A percentile compares a stretch with the other conserved stretches of the same genome.
phyloP scores from a whole-genome alignment of 2,113 vertebrate species.

The Actenoides hombroni region DNA sequence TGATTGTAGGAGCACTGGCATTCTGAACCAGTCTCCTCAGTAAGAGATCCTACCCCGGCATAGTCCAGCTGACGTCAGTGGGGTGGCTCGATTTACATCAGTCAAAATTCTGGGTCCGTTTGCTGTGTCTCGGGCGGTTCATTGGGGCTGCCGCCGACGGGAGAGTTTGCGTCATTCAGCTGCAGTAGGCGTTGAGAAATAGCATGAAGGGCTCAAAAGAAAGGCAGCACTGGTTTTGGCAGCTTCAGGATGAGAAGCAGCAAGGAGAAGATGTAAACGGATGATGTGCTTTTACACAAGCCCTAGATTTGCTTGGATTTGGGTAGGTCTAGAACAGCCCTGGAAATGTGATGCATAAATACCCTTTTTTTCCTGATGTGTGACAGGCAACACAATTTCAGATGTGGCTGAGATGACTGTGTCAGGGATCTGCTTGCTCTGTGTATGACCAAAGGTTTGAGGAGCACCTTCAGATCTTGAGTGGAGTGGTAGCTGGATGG shows the following conservation, averaged over 20 bases:
- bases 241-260: background rate
- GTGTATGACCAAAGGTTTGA: background rate
- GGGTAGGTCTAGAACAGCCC: background rate
- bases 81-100: background rate
- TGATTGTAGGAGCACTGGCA: background rate
- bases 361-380: background rate
- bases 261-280: background rate
- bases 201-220: background rate
- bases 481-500: background rate
- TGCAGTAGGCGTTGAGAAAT: background rate
- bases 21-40: background rate
- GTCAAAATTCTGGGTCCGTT: background rate
- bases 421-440: background rate
- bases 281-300: background rate
- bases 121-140: background rate
- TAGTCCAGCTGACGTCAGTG: slow-evolving; percentile 6
- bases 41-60: background rate
- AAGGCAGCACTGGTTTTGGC: background rate
- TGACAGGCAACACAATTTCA: background rate
- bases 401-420: background rate
- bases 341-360: background rate
- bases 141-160: background rate
- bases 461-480: background rate
- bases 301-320: background rate
- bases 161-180: background rate